Base-by-base conservation (phyloP, 2,113 vertebrate genomes). In the Cricetomys ansorgei region DNA sequence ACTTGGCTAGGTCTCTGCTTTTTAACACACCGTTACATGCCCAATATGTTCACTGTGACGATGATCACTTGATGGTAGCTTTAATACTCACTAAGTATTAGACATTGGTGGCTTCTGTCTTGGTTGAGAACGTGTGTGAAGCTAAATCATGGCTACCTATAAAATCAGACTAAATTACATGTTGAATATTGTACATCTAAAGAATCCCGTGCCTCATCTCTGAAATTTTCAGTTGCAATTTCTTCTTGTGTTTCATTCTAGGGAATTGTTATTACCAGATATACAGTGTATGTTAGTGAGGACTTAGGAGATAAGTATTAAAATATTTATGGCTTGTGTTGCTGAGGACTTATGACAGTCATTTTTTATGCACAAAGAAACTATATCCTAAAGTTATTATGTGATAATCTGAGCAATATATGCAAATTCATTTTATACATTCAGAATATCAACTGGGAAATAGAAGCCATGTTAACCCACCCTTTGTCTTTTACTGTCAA, bases 111-210 rank as follows among this genome's bases (percentile, higher is more conserved):
- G 16, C 17, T 72, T 19, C 0, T 67, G 64, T 55, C 15, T 88
- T 77, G 5, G 57, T 91, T 89, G 87, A 70, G 92, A 75, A 72
- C 27, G 23, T 37, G 19, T 3, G 37, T 73, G 34, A 87, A n/a
- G 37, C 45, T 88, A 85, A 77, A 95, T 69, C 70, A 75, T 57
- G n/a, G 19, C 64, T 37, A 76, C 62, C 67, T 94, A 53, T 83
- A 95, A 88, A 88, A 70, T 67, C 65, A 94, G 77, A 87, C 80
- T 86, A 57, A 55, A 73, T 85, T 85, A 29, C 19, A 5, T 50
- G 17, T 48, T 93, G 80, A 95, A 37, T 91, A 69, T 45, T 53
- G 62, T 70, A 67, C 13, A 64, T n/a, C 21, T 34, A 85, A 80
- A 89, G 37, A 86, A 34, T 37, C 55, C 81, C 77, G 15, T 6